A percentile compares a stretch with the other conserved stretches of the same genome.
Evolutionary conservation across 2,113 vertebrate genomes (phyloP).

Genomic region (Neomonachus schauinslandi): DNA sequence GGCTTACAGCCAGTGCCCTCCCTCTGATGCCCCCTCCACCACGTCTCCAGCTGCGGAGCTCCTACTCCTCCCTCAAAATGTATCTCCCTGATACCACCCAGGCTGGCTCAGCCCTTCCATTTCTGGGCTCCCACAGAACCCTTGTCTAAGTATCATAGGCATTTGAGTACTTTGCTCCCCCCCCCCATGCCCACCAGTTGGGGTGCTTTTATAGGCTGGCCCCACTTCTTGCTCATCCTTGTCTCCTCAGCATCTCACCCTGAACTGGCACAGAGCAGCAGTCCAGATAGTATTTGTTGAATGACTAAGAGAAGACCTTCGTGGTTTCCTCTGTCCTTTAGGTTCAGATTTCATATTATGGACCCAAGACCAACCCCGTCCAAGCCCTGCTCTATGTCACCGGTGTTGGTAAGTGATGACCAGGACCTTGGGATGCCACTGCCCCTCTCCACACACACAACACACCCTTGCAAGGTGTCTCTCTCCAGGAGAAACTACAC

Average conservation of each 20-base stretch:
- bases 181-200: neutral
- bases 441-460: neutral
- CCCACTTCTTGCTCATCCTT: neutral
- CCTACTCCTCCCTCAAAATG: neutral
- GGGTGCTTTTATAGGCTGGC: neutral
- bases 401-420: conserved; percentile 83
- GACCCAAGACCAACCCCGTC: neutral
- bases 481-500: neutral
- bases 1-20: neutral
- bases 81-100: neutral
- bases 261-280: neutral
- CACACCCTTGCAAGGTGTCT: neutral
- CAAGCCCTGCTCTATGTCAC: conserved; percentile 86
- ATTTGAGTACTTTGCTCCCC: neutral
- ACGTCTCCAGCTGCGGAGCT: neutral
- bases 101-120: neutral
- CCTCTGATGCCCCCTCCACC: neutral
- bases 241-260: neutral
- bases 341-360: conserved; percentile 85
- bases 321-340: conserved; percentile 38
- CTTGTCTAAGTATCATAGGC: neutral
- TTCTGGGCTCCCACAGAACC: neutral
- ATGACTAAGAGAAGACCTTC: neutral
- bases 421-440: neutral
- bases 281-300: neutral